phyloP scores from a whole-genome alignment of 1,140 invertebrate species.

The Dendrolimus kikuchii region DNA sequence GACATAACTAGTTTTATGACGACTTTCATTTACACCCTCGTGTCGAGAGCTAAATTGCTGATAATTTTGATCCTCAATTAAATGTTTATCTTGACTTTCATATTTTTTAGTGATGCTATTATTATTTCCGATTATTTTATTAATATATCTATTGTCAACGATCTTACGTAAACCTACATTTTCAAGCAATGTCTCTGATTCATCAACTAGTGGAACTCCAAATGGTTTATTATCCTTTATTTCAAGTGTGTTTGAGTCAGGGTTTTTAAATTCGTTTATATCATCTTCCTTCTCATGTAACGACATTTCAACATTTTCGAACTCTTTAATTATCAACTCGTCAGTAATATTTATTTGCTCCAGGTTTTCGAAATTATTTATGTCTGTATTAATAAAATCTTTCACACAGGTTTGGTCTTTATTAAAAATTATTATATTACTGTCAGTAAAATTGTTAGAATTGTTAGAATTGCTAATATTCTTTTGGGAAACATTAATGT shows the following conservation, averaged over 20 bases:
- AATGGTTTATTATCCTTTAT: conserved; percentile 22
- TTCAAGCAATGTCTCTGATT: conserved; percentile 21
- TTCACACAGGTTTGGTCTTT: background rate
- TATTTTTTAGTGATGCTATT: background rate
- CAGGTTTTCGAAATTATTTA: conserved; percentile 7
- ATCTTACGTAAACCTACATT: conserved; percentile 25
- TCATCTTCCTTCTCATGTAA: conserved; percentile 5
- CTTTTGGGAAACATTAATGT: background rate
- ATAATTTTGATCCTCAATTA: too few relatives aligned
- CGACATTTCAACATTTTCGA: conserved; percentile 29
- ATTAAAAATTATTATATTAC: background rate
- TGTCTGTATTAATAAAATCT: conserved; percentile 2
- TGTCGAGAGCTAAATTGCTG: too few relatives aligned
- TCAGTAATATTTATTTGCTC: conserved; percentile 17
- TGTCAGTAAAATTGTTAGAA: too few relatives aligned
- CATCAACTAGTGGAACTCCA: too few relatives aligned
- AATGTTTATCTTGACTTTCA: too few relatives aligned
- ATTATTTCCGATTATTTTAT: background rate
- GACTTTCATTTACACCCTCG: too few relatives aligned
- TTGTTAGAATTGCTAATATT: too few relatives aligned
- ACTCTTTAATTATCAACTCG: conserved; percentile 26
- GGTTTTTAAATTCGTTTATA: conserved; percentile 25
- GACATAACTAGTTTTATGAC: too few relatives aligned
- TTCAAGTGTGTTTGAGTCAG: conserved; percentile 31
- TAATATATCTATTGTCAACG: conserved; percentile 9